Evolutionary conservation across 2,797 vertebrate species (phyloP).

Genomic region (Melanotaenia boesemani): DNA sequence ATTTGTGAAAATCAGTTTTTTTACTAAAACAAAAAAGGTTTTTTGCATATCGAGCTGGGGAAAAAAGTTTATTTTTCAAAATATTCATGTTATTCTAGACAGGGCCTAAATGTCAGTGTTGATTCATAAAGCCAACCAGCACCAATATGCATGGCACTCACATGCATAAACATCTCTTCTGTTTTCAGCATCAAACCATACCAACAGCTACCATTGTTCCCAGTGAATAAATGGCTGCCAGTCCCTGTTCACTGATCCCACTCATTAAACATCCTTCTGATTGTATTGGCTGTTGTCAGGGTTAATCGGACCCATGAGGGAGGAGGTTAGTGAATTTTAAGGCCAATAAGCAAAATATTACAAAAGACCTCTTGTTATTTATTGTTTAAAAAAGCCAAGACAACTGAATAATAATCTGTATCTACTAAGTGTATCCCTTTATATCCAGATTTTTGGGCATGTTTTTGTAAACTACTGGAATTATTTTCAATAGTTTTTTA

Average conservation of each 20-base stretch:
- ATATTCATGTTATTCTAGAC: too few species aligned
- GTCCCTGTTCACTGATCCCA: constrained; percentile 56
- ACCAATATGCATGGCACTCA: neutral
- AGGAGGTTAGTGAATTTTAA: constrained; percentile 40
- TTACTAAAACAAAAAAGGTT: too few species aligned
- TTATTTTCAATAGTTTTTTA: neutral
- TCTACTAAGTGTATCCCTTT: neutral
- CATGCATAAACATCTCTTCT: neutral
- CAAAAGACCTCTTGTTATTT: constrained; percentile 22
- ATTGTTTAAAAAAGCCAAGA: constrained; percentile 28
- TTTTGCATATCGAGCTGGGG: too few species aligned
- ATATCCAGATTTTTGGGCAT: neutral
- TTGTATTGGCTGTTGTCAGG: constrained; percentile 46
- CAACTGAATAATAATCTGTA: neutral
- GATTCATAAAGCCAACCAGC: neutral
- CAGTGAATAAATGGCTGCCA: constrained; percentile 47
- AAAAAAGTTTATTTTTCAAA: too few species aligned
- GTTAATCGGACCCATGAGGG: constrained; percentile 57
- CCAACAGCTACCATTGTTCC: constrained; percentile 26
- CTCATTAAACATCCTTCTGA: constrained; percentile 55
- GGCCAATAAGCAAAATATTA: constrained; percentile 43
- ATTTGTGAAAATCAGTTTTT: too few species aligned
- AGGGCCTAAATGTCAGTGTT: neutral
- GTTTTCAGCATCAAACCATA: constrained; percentile 16
- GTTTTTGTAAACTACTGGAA: neutral